Percentiles rank a stretch among this genome's conserved stretches.
Conservation (phyloP, 2,113 vertebrate genomes). For the Genyomyrus donnyi region DNA sequence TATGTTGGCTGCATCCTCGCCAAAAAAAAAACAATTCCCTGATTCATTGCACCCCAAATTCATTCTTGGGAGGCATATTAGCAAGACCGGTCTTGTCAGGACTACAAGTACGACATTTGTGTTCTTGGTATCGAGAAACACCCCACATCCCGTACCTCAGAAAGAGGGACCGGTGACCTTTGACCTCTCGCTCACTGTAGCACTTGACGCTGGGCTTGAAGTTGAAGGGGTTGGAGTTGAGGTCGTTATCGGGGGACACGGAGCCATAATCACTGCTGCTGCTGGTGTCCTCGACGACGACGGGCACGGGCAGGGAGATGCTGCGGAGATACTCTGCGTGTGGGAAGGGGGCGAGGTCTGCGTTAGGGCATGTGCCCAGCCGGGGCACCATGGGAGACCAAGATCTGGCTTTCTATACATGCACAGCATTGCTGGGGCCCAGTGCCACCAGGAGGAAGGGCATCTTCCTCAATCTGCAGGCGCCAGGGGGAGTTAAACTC, state of each 20-base stretch:
- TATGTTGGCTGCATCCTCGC: neutral
- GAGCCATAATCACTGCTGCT: slow-evolving; percentile 97
- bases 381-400: neutral
- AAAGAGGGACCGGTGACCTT: slow-evolving; percentile 78
- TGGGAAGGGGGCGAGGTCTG: neutral
- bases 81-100: neutral
- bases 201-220: slow-evolving; percentile 90
- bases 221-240: slow-evolving; percentile 85
- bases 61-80: neutral
- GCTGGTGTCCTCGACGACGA: slow-evolving; percentile 91
- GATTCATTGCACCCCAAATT: neutral
- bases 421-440: neutral
- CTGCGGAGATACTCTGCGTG: slow-evolving; percentile 84
- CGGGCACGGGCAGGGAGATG: slow-evolving; percentile 90
- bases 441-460: neutral
- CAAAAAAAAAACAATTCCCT: neutral
- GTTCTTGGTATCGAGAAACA: neutral
- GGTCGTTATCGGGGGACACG: slow-evolving; percentile 90
- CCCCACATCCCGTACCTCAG: slow-evolving; percentile 70
- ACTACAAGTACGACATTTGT: neutral
- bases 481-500: neutral
- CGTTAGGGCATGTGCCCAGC: neutral
- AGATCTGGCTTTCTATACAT: neutral
- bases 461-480: neutral
- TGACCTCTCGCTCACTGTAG: slow-evolving; percentile 84